Evolutionary conservation across 1,140 invertebrate species (phyloP).

Genomic region (Cyclina sinensis): DNA sequence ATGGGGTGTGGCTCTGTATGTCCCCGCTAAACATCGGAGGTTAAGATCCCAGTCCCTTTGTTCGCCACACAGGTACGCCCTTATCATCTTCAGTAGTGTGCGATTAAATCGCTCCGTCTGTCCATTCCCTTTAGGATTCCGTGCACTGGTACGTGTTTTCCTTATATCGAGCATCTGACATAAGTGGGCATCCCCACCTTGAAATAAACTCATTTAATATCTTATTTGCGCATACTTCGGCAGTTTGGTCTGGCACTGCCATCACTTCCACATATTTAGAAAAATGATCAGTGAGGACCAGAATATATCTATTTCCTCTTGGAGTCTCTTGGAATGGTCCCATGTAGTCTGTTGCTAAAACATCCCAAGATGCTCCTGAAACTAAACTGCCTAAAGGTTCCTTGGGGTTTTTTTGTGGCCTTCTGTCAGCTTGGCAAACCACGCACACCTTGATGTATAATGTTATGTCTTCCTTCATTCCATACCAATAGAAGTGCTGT

Average conservation of each 20-base stretch:
- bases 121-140: slow-evolving; percentile 66
- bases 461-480: slow-evolving; percentile 5
- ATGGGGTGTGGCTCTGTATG: slow-evolving; percentile 65
- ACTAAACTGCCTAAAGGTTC: neutral
- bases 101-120: slow-evolving; percentile 77
- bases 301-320: neutral
- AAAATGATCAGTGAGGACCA: slow-evolving; percentile 40
- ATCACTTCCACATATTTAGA: slow-evolving; percentile 22
- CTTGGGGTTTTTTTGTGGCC: neutral
- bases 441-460: neutral
- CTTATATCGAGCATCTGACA: slow-evolving; percentile 48
- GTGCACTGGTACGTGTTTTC: slow-evolving; percentile 42
- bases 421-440: slow-evolving; percentile 17
- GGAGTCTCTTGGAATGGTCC: slow-evolving; percentile 8
- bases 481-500: slow-evolving; percentile 16
- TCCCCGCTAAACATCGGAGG: slow-evolving; percentile 51
- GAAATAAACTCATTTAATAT: neutral
- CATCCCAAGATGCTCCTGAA: slow-evolving; percentile 18
- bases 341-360: slow-evolving; percentile 2
- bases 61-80: slow-evolving; percentile 71
- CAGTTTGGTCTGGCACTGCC: slow-evolving; percentile 19
- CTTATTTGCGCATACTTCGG: neutral
- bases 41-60: slow-evolving; percentile 70
- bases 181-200: slow-evolving; percentile 11
- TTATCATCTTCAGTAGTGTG: slow-evolving; percentile 72